Percentiles rank a stretch among this genome's conserved stretches.
Evolutionary conservation across 2,888 invertebrate species (phyloP).

Genomic region (Pterostichus madidus): DNA sequence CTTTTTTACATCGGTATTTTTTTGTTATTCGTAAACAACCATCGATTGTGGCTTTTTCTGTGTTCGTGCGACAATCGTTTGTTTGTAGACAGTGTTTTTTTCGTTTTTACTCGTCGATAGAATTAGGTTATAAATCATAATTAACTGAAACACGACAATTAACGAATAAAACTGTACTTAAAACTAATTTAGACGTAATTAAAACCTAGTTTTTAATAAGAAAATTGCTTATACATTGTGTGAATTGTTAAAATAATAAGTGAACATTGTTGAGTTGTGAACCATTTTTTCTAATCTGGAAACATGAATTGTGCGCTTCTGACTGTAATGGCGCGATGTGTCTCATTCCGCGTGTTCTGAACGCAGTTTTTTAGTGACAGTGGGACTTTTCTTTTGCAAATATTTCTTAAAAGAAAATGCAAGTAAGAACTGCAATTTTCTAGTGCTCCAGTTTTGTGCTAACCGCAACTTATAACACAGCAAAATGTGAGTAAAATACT

Average conservation of each 20-base stretch:
- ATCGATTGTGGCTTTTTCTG: constrained; percentile 59
- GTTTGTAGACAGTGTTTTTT: constrained; percentile 56
- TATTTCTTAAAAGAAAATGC: constrained; percentile 49
- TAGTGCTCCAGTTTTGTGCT: constrained; percentile 56
- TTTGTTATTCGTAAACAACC: constrained; percentile 50
- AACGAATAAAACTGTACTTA: constrained; percentile 63
- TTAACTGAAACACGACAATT: constrained; percentile 54
- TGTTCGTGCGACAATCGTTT: constrained; percentile 37
- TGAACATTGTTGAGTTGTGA: constrained; percentile 57
- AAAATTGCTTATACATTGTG: constrained; percentile 60
- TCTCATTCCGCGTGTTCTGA: constrained; percentile 3
- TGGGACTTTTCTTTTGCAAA: constrained; percentile 16
- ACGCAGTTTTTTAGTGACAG: constrained; percentile 13
- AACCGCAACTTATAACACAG: constrained; percentile 37
- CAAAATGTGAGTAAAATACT: constrained; percentile 51
- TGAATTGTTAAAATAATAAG: constrained; percentile 48
- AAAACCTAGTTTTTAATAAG: constrained; percentile 53
- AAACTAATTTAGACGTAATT: constrained; percentile 55
- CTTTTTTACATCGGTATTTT: constrained; percentile 50
- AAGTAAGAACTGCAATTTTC: constrained; percentile 43
- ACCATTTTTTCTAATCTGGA: constrained; percentile 40
- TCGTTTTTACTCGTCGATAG: not conserved
- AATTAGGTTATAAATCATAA: constrained; percentile 63
- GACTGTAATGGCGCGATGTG: not conserved
- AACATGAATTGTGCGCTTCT: not conserved